Evolutionary conservation across 37 sponge, comb jelly and placozoan species (phyloP).

Genomic region (Haliclona indistincta): DNA sequence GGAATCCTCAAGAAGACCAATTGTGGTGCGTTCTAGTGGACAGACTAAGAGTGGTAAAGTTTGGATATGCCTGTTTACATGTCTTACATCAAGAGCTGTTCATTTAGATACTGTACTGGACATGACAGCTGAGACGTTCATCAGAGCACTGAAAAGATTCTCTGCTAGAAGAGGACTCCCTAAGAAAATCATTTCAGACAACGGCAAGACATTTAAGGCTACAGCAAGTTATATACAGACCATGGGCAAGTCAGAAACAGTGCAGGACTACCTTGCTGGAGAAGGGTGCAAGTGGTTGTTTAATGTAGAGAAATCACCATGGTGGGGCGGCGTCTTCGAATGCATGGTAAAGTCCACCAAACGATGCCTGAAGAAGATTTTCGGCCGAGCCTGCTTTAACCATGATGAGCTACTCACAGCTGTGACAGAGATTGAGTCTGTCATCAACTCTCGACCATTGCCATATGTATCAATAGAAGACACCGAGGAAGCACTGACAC

Average conservation of each 20-base stretch:
- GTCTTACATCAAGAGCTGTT: conserved; percentile 11
- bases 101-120: conserved; percentile 11
- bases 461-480: conserved; percentile 11
- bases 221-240: neutral
- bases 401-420: conserved; percentile 26
- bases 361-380: conserved; percentile 14
- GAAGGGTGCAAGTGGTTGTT: conserved; percentile 5
- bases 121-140: conserved; percentile 9
- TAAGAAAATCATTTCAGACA: conserved; percentile 16
- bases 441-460: too few species aligned
- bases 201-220: too few species aligned
- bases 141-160: conserved; percentile 5
- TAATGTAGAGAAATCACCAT: conserved; percentile 18
- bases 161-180: conserved; percentile 20
- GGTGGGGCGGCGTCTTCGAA: conserved; percentile 36
- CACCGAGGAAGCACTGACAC: conserved; percentile 36
- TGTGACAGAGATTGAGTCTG: conserved; percentile 5
- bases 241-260: neutral
- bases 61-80: conserved; percentile 2
- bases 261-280: neutral
- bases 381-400: conserved; percentile 6
- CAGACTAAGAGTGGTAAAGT: neutral
- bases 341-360: conserved; percentile 20
- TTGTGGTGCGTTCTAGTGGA: neutral
- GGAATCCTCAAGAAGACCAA: neutral